Base-by-base conservation (phyloP, 2,113 vertebrate species). In the Larimichthys polyactis region DNA sequence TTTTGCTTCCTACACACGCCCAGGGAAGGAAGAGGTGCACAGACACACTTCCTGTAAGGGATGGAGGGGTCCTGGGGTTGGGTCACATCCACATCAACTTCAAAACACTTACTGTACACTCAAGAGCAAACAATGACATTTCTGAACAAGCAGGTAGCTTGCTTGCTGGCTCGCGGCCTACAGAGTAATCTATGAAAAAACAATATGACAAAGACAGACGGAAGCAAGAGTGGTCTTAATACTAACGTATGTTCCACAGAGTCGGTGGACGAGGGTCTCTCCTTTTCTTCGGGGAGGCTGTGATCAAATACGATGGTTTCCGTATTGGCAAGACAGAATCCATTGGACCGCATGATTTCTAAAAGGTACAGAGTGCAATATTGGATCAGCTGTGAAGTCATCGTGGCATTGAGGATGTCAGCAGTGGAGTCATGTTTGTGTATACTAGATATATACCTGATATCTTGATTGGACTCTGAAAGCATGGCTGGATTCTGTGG, bases 331-430 rank as follows among this genome's bases (percentile, higher is more conserved):
- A 99, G 94, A 92, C 97, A 99, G 90, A 99, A 99, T 40, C 98
- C 98, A 64, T 99, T 99, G 8, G 98, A 99, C 66, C 97, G 89
- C 98, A 99, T 99, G 92, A 99, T 99, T 95, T 99, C 98, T 99
- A 90, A 71, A 82, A 84, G 58, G 71, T 15, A 71, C 58, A 81
- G 40, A 85, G 75, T 16, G 8, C 22, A 69, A 20, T 2, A 0
- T 67, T 24, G 12, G 7, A 27, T 78, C 75, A 78, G 5, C 24
- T 1, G 14, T 75, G 15, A 4, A 16, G 58, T 74, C 59, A 11
- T 19, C 11, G 0, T 36, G 3, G 57, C 68, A 15, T 70, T 4
- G 15, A 3, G 10, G 40, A 20, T 17, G 40, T 71, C 48, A 70
- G 16, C 20, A 36, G 36, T 6, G 10, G 15, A 22, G 65, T 11